Evolutionary conservation across 2,888 invertebrate genomes (phyloP).

Genomic region (Tiliacea aurago): DNA sequence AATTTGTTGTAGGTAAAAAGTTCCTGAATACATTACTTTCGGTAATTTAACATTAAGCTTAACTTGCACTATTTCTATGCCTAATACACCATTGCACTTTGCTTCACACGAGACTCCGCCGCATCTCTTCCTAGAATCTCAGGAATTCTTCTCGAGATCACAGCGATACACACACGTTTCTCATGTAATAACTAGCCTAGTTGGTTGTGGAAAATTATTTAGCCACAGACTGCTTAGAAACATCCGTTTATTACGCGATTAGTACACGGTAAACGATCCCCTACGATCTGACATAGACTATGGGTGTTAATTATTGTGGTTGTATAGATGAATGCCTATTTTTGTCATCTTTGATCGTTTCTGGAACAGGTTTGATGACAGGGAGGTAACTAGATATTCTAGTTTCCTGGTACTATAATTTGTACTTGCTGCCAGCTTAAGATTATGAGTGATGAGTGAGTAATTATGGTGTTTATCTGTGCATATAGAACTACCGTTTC

Average conservation of each 20-base stretch:
- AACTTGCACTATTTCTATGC: conserved; percentile 8
- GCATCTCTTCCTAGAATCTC: conserved; percentile 53
- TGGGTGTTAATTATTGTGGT: conserved; percentile 6
- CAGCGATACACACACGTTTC: conserved; percentile 45
- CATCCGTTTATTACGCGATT: conserved; percentile 61
- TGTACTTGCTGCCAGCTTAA: neutral
- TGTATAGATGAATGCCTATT: conserved; percentile 27
- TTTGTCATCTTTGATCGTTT: conserved; percentile 12
- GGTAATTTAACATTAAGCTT: too few relatives aligned
- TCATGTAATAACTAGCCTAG: conserved; percentile 50
- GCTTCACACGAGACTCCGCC: conserved; percentile 48
- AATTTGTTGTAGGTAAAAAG: too few relatives aligned
- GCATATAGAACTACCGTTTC: neutral
- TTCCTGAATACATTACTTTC: too few relatives aligned
- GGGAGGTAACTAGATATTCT: neutral
- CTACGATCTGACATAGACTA: conserved; percentile 53
- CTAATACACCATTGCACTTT: conserved; percentile 23
- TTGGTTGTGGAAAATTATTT: conserved; percentile 58
- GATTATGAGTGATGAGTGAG: conserved; percentile 6
- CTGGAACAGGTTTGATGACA: conserved; percentile 4
- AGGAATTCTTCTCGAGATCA: conserved; percentile 49
- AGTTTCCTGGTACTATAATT: conserved; percentile 12
- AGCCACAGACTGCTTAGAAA: conserved; percentile 57
- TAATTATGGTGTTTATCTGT: neutral
- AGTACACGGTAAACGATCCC: conserved; percentile 59